These are phyloP conservation scores for Pelusios castaneus DNA, from an alignment of 2,113 vertebrate genomes.

Conservation along the genomic window DNA sequence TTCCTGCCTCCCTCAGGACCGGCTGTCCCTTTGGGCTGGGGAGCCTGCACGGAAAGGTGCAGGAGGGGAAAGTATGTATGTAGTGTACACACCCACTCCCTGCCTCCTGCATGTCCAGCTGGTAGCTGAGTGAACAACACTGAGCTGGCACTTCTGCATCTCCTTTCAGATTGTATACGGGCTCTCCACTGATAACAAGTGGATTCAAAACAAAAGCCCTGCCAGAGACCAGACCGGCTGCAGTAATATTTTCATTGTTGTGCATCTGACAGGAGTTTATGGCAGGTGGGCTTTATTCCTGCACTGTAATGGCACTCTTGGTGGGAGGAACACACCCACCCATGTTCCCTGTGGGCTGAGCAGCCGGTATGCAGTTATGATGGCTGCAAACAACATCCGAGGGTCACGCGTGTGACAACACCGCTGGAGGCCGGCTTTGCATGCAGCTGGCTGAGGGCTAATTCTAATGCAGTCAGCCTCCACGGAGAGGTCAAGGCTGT, in stretches of 20 bases:
- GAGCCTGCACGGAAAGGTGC: not conserved
- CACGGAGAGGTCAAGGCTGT: not conserved
- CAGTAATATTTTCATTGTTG: not conserved
- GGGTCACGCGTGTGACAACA: conserved; percentile 34
- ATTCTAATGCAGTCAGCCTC: conserved; percentile 41
- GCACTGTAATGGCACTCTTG: not conserved
- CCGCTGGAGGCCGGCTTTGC: conserved; percentile 19
- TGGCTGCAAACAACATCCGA: not conserved
- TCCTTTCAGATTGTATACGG: not conserved
- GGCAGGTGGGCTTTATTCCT: not conserved
- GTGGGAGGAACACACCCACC: not conserved
- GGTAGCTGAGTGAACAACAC: accelerated
- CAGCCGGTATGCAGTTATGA: not conserved
- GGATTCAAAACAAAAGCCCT: not conserved
- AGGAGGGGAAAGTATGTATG: not conserved
- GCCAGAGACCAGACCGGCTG: not conserved
- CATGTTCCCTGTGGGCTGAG: not conserved
- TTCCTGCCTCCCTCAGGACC: too few relatives aligned
- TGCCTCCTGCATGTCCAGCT: not conserved
- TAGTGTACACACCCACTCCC: not conserved
- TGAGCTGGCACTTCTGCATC: accelerated
- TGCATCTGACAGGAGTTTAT: not conserved
- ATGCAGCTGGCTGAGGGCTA: not conserved
- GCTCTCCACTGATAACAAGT: not conserved
- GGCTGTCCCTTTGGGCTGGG: too few relatives aligned